These are phyloP conservation scores for Xestobium rufovillosum DNA, from an alignment of 2,888 invertebrate genomes.

Conservation along the genomic window DNA sequence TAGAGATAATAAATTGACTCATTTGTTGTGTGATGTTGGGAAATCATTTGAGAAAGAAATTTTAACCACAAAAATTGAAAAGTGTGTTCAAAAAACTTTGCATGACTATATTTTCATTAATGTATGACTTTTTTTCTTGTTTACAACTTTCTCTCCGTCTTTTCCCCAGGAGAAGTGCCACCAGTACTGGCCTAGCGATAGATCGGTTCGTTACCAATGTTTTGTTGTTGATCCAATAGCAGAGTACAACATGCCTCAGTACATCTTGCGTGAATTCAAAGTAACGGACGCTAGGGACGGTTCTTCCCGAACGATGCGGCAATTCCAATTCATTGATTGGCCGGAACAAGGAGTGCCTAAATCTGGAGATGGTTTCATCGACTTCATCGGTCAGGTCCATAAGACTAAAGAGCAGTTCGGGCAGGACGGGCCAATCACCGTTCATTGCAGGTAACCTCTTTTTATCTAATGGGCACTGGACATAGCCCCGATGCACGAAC, in stretches of 20 bases:
- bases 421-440: slow-evolving; percentile 97
- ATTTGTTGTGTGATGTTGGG: no score
- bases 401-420: slow-evolving; percentile 99
- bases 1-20: no score
- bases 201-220: slow-evolving; percentile 94
- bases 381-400: slow-evolving; percentile 99
- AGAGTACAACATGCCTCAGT: slow-evolving; percentile 99
- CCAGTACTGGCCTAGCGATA: slow-evolving; percentile 98
- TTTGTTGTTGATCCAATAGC: slow-evolving; percentile 99
- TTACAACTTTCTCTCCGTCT: no score
- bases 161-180: slow-evolving; percentile 97
- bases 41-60: no score
- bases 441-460: slow-evolving; percentile 78
- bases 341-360: slow-evolving; percentile 96
- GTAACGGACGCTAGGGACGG: slow-evolving; percentile 97
- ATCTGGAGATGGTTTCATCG: slow-evolving; percentile 97
- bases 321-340: slow-evolving; percentile 96
- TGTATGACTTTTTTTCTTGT: slow-evolving; percentile 3
- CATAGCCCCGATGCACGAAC: not conserved
- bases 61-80: no score
- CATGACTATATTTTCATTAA: no score
- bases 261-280: slow-evolving; percentile 97
- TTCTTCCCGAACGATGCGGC: slow-evolving; percentile 88
- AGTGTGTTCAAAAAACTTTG: no score
- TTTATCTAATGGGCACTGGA: slow-evolving; percentile 2